Percentiles rank a stretch among this genome's conserved stretches.
phyloP scores from a whole-genome alignment of 2,113 vertebrate species.

The Brachyhypopomus occidentalis region DNA sequence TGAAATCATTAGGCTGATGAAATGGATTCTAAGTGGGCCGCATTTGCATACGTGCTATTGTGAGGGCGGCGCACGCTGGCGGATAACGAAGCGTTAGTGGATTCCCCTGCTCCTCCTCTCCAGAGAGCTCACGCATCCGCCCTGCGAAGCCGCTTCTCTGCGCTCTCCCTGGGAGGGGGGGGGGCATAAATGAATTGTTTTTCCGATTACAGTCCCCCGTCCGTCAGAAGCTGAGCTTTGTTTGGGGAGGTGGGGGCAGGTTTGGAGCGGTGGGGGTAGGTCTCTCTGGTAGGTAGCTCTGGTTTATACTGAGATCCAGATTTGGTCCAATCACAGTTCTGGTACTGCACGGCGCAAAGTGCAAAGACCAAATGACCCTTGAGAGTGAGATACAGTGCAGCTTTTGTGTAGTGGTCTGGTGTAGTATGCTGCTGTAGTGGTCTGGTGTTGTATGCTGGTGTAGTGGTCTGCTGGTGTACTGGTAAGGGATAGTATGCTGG shows the following conservation, averaged over 20 bases:
- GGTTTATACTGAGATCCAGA: not conserved
- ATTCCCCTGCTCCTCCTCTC: constrained; percentile 62
- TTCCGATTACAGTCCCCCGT: constrained; percentile 46
- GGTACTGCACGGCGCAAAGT: not conserved
- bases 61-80: constrained; percentile 42
- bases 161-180: not conserved
- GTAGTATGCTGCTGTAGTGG: too few relatives aligned
- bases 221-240: constrained; percentile 34
- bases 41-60: constrained; percentile 70
- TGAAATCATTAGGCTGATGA: constrained; percentile 73
- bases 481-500: too few relatives aligned
- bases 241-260: not conserved
- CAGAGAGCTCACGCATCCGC: constrained; percentile 28
- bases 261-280: not conserved
- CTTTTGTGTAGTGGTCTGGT: too few relatives aligned
- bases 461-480: too few relatives aligned
- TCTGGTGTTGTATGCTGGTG: too few relatives aligned
- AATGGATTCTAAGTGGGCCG: constrained; percentile 66
- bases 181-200: constrained; percentile 20
- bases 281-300: not conserved
- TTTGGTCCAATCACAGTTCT: too few relatives aligned
- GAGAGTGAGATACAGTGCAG: too few relatives aligned
- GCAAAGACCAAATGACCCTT: not conserved
- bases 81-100: constrained; percentile 65
- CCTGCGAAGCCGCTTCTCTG: constrained; percentile 32